A percentile compares a stretch with the other conserved stretches of the same genome.
These are phyloP conservation scores for Bombus balteatus DNA, from an alignment of 1,140 invertebrate species.

Conservation along the genomic window DNA sequence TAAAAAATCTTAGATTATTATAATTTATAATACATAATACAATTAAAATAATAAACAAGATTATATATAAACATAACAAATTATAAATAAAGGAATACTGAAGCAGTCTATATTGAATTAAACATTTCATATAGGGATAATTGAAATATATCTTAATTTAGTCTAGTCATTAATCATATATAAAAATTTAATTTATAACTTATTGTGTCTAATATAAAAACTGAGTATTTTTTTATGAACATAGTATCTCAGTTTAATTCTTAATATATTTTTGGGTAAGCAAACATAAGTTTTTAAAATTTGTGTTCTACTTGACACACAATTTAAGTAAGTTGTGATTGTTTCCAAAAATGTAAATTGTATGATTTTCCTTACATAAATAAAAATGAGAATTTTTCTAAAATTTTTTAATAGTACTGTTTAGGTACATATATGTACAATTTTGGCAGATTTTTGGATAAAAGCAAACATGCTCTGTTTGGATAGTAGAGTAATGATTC, in stretches of 20 bases:
- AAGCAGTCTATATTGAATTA: constrained; percentile 9
- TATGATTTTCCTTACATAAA: background rate
- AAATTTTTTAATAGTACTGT: constrained; percentile 35
- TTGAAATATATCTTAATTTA: constrained; percentile 11
- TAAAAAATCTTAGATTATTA: constrained; percentile 26
- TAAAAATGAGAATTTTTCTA: constrained; percentile 20
- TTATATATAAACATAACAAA: constrained; percentile 18
- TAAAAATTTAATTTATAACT: constrained; percentile 32
- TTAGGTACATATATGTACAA: constrained; percentile 60
- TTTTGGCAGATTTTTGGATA: constrained; percentile 41
- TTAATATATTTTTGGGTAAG: constrained; percentile 11
- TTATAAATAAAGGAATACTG: constrained; percentile 15
- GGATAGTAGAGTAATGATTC: constrained; percentile 22
- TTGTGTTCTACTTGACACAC: background rate
- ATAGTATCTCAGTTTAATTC: constrained; percentile 1
- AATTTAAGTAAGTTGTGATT: constrained; percentile 17
- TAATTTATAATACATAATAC: constrained; percentile 25
- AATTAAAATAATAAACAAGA: constrained; percentile 19
- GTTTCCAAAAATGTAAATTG: constrained; percentile 34
- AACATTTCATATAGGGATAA: background rate
- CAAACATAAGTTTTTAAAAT: constrained; percentile 2
- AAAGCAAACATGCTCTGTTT: constrained; percentile 32
- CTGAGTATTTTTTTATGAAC: constrained; percentile 44
- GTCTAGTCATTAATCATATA: constrained; percentile 15
- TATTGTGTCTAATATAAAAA: constrained; percentile 20